These are phyloP conservation scores for Lottia gigantea DNA, from an alignment of 2,888 invertebrate species.

Conservation along the genomic window DNA sequence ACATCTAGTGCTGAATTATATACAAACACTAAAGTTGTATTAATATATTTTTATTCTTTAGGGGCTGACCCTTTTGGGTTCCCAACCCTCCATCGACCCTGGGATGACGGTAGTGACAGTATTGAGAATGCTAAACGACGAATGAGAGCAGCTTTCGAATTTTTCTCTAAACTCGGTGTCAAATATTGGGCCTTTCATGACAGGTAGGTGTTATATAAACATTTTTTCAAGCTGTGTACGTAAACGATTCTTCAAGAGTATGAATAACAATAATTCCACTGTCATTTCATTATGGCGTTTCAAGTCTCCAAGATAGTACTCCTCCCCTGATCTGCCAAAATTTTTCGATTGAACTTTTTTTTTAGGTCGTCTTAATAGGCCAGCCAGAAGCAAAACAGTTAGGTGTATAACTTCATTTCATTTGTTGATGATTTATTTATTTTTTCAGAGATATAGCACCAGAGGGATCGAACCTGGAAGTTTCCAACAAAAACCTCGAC, in stretches of 20 bases:
- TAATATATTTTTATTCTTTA: conserved; percentile 32
- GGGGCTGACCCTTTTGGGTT: conserved; percentile 70
- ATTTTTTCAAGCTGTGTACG: too few species aligned
- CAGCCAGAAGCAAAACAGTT: neutral
- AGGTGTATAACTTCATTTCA: too few species aligned
- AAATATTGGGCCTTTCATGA: conserved; percentile 77
- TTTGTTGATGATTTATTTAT: neutral
- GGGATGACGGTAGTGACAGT: conserved; percentile 74
- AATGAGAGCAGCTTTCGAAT: conserved; percentile 75
- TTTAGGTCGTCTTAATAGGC: too few species aligned
- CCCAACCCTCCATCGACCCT: conserved; percentile 70
- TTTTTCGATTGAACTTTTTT: too few species aligned
- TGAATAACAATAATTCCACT: too few species aligned
- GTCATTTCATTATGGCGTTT: too few species aligned
- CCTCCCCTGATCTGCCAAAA: too few species aligned
- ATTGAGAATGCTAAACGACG: conserved; percentile 74
- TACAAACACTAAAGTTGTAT: too few species aligned
- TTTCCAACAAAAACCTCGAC: conserved; percentile 73
- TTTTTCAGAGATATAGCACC: conserved; percentile 73
- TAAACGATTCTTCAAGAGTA: too few species aligned
- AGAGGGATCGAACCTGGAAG: conserved; percentile 72
- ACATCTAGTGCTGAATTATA: too few species aligned
- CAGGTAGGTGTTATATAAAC: conserved; percentile 48
- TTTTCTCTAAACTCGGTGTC: conserved; percentile 75
- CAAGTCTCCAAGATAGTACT: too few species aligned